These are phyloP conservation scores for Nanorana parkeri DNA, from an alignment of 2,113 vertebrate genomes.

Conservation along the genomic window DNA sequence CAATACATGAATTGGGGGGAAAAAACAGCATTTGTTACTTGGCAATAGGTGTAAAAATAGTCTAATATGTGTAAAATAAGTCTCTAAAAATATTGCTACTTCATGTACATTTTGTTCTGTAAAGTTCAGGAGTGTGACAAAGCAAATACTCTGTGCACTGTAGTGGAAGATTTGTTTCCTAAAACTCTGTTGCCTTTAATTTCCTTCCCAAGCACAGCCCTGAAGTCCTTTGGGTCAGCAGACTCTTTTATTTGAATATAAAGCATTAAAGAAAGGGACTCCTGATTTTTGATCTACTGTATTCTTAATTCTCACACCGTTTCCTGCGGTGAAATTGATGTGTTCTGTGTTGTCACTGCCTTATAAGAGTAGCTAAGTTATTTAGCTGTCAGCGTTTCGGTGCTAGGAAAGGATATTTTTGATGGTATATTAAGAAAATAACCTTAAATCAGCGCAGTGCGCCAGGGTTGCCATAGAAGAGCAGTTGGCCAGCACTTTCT, in stretches of 20 bases:
- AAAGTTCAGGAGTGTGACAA: conserved; percentile 61
- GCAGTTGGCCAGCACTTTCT: conserved; percentile 61
- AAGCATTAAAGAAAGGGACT: conserved; percentile 16
- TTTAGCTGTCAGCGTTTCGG: conserved; percentile 16
- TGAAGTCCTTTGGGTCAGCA: conserved; percentile 50
- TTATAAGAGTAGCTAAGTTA: not conserved
- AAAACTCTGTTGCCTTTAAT: conserved; percentile 35
- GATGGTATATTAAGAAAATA: conserved; percentile 21
- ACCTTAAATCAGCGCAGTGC: conserved; percentile 59
- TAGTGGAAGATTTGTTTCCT: conserved; percentile 38
- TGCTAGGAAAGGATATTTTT: conserved; percentile 12
- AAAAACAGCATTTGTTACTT: conserved; percentile 62
- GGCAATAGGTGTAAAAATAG: not conserved
- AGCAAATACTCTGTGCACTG: conserved; percentile 23
- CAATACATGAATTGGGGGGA: conserved; percentile 67
- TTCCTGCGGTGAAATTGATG: not conserved
- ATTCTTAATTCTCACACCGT: not conserved
- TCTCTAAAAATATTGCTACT: conserved; percentile 16
- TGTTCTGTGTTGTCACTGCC: not conserved
- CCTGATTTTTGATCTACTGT: not conserved
- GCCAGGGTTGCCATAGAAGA: conserved; percentile 56
- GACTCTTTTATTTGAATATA: conserved; percentile 30
- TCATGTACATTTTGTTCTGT: conserved; percentile 53
- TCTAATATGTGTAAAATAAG: too few relatives aligned
- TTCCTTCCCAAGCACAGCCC: conserved; percentile 46